Conservation (phyloP, 1,140 invertebrate genomes). For the Philaenus spumarius region DNA sequence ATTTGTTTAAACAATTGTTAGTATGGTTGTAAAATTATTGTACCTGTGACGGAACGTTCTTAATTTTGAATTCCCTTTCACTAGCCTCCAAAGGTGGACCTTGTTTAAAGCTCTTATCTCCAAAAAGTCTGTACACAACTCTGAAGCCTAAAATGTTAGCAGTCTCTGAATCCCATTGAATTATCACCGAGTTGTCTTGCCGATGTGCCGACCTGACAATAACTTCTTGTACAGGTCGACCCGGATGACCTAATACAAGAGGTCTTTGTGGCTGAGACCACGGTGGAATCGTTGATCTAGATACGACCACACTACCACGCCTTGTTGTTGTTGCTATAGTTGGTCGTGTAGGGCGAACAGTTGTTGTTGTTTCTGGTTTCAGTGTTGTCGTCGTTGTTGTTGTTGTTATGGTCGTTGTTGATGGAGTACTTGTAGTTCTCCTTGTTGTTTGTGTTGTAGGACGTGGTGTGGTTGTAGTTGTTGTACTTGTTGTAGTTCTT, state of each 20-base stretch:
- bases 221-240: slow-evolving; percentile 51
- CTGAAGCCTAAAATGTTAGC: slow-evolving; percentile 79
- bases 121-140: slow-evolving; percentile 84
- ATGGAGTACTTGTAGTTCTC: background rate
- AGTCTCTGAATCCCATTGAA: slow-evolving; percentile 84
- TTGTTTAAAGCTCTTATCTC: slow-evolving; percentile 82
- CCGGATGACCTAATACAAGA: slow-evolving; percentile 59
- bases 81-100: slow-evolving; percentile 79
- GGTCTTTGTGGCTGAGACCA: slow-evolving; percentile 44
- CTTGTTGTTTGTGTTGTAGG: slow-evolving; percentile 11
- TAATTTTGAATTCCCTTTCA: slow-evolving; percentile 84
- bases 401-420: slow-evolving; percentile 26
- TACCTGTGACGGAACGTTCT: slow-evolving; percentile 82
- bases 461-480: slow-evolving; percentile 28
- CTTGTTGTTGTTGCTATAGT: slow-evolving; percentile 37
- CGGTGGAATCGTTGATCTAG: slow-evolving; percentile 21
- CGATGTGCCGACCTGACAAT: slow-evolving; percentile 76
- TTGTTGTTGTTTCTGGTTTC: slow-evolving; percentile 32
- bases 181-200: slow-evolving; percentile 80
- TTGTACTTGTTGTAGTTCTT: slow-evolving; percentile 27
- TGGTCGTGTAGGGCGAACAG: slow-evolving; percentile 26
- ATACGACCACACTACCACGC: slow-evolving; percentile 22
- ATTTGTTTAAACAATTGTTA: no score
- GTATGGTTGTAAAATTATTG: no score
- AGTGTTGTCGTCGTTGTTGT: slow-evolving; percentile 30